These are phyloP conservation scores for Telenomus remus DNA, from an alignment of 1,140 invertebrate genomes.

Conservation along the genomic window DNA sequence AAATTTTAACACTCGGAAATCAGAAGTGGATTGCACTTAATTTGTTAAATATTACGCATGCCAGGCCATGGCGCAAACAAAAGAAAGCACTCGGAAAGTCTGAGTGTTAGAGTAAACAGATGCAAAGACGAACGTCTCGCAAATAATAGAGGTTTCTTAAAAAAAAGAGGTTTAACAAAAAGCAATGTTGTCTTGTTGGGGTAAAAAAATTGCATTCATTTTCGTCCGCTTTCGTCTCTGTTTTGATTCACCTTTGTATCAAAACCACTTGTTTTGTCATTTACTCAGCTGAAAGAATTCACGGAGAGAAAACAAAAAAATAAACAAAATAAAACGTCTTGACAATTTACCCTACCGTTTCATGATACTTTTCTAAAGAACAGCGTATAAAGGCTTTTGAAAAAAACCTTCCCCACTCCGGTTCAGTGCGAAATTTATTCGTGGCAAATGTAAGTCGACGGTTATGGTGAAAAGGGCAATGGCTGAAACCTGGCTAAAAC, in stretches of 20 bases:
- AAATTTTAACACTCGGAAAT: conserved; percentile 6
- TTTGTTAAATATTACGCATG: conserved; percentile 37
- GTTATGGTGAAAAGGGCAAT: too few species aligned
- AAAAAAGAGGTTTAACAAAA: conserved; percentile 25
- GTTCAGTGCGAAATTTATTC: too few species aligned
- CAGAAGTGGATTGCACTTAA: conserved; percentile 40
- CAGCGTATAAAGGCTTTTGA: too few species aligned
- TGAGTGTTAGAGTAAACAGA: conserved; percentile 45
- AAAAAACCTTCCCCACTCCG: too few species aligned
- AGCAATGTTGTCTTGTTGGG: conserved; percentile 31
- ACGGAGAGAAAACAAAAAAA: too few species aligned
- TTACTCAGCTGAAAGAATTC: too few species aligned
- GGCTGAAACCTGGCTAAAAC: too few species aligned
- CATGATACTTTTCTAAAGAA: too few species aligned
- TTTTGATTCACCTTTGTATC: conserved; percentile 19
- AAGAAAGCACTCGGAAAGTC: conserved; percentile 40
- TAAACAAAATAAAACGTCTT: too few species aligned
- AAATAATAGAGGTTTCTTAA: conserved; percentile 10
- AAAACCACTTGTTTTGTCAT: too few species aligned
- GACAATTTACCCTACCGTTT: too few species aligned
- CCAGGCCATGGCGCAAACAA: conserved; percentile 6
- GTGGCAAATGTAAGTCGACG: too few species aligned
- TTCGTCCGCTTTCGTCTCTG: not conserved
- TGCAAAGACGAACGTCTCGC: conserved; percentile 26
- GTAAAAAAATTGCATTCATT: conserved; percentile 32